These are phyloP conservation scores for Onychostoma macrolepis DNA, from an alignment of 2,113 vertebrate genomes.

Conservation along the genomic window DNA sequence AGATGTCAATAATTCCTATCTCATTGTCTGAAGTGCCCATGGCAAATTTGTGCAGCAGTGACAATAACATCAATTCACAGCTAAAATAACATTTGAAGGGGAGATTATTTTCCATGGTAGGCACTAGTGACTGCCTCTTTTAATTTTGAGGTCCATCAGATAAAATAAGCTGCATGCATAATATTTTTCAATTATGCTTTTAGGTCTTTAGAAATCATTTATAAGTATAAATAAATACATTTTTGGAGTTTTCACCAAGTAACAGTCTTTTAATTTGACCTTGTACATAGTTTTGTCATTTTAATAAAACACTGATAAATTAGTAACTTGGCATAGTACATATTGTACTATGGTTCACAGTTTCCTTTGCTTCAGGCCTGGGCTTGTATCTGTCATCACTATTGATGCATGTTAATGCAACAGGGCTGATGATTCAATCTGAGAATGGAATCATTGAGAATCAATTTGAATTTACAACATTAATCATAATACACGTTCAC, in stretches of 20 bases:
- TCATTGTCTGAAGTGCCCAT: conserved; percentile 59
- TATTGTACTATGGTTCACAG: not conserved
- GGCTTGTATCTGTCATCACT: conserved; percentile 26
- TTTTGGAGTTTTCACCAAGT: not conserved
- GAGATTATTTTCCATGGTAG: conserved; percentile 22
- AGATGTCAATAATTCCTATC: conserved; percentile 65
- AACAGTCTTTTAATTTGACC: not conserved
- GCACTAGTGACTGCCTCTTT: not conserved
- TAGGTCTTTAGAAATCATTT: not conserved
- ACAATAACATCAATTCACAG: not conserved
- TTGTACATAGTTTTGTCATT: not conserved
- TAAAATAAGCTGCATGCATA: not conserved
- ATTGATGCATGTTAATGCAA: conserved; percentile 72
- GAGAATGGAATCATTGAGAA: conserved; percentile 58
- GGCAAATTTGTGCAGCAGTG: conserved; percentile 22
- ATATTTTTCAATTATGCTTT: not conserved
- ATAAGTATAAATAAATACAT: not conserved
- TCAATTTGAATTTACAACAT: conserved; percentile 71
- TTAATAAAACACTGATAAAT: not conserved
- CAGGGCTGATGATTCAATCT: conserved; percentile 66
- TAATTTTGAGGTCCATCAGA: not conserved
- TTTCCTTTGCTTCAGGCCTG: conserved; percentile 18
- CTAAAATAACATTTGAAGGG: not conserved
- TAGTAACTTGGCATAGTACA: not conserved
- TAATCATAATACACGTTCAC: conserved; percentile 36